phyloP scores from a whole-genome alignment of 2,113 vertebrate genomes.

The Scytalopus superciliaris region DNA sequence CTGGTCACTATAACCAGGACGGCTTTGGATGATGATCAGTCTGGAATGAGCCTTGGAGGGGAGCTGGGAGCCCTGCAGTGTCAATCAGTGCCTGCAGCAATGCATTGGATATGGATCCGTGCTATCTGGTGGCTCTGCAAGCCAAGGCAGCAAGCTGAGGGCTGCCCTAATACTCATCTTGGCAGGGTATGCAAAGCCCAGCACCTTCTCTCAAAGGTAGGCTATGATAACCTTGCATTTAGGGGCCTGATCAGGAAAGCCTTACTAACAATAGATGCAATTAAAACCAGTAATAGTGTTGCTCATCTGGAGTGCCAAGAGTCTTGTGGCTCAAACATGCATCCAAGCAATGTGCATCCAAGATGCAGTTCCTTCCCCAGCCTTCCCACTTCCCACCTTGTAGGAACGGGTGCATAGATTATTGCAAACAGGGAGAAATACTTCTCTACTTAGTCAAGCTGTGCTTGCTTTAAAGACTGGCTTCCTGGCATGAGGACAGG shows the following conservation, averaged over 20 bases:
- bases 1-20: too few species aligned
- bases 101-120: fast-evolving
- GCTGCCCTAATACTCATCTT: fast-evolving
- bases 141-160: not conserved
- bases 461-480: not conserved
- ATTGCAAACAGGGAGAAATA: not conserved
- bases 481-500: not conserved
- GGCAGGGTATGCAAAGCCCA: fast-evolving
- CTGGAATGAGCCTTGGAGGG: not conserved
- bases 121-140: not conserved
- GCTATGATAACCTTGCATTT: not conserved
- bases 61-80: not conserved
- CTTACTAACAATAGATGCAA: not conserved
- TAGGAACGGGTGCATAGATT: not conserved
- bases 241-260: not conserved
- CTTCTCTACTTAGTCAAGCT: not conserved
- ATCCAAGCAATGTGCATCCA: too few species aligned
- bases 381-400: not conserved
- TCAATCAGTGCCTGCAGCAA: not conserved
- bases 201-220: not conserved
- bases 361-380: not conserved
- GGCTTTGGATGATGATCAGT: not conserved
- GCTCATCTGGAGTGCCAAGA: not conserved
- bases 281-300: not conserved
- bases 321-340: fast-evolving